phyloP scores from a whole-genome alignment of 2,888 invertebrate genomes.

The Thereva unica region DNA sequence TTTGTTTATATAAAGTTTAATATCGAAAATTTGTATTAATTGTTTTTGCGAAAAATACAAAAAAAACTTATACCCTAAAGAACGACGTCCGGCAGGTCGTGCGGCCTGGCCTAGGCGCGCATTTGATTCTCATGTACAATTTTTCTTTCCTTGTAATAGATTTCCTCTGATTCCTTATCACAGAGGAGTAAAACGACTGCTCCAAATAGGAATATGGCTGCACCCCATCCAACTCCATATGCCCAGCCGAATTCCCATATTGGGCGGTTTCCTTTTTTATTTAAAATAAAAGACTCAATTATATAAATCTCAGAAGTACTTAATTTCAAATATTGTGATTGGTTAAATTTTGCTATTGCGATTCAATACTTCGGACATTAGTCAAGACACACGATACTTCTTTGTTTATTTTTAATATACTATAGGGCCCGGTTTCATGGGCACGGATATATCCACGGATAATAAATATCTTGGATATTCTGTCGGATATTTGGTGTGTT shows the following conservation, averaged over 20 bases:
- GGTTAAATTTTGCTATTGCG: no score
- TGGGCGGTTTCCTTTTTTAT: constrained; percentile 76
- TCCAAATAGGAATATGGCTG: constrained; percentile 93
- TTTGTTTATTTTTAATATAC: no score
- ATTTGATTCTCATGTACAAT: constrained; percentile 64
- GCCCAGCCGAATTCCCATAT: constrained; percentile 99
- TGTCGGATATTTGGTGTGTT: no score
- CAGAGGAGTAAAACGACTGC: constrained; percentile 91
- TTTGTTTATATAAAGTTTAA: constrained; percentile 5
- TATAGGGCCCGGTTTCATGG: no score
- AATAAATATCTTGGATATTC: no score
- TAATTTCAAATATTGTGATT: no score
- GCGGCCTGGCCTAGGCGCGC: constrained; percentile 60
- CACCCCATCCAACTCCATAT: constrained; percentile 97
- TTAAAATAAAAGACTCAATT: background rate
- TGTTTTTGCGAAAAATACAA: constrained; percentile 14
- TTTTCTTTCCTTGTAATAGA: constrained; percentile 96
- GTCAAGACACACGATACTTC: no score
- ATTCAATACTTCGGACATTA: no score
- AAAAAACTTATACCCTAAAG: constrained; percentile 48
- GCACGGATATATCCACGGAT: no score
- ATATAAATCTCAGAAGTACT: background rate
- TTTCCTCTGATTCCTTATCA: constrained; percentile 98
- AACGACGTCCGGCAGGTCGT: constrained; percentile 60
- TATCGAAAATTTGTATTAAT: constrained; percentile 21